Conservation (phyloP, 2,888 invertebrate species). For the Tholera decimalis region DNA sequence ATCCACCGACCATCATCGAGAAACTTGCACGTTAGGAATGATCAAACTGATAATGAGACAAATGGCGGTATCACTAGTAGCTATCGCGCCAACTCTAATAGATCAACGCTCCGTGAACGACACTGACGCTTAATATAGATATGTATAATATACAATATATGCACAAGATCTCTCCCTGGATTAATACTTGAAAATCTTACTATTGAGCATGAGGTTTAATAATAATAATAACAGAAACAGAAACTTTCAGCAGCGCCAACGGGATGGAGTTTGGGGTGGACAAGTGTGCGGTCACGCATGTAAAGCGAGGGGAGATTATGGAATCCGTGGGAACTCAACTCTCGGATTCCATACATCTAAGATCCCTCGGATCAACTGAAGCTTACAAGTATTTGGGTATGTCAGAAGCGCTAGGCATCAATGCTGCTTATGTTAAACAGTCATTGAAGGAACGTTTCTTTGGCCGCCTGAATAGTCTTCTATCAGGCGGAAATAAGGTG, state of each 20-base stretch:
- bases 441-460: no score
- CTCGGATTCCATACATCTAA: not conserved
- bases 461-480: no score
- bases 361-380: no score
- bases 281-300: not conserved
- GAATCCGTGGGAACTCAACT: not conserved
- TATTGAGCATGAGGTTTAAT: no score
- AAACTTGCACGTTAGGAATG: constrained; percentile 52
- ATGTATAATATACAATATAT: not conserved
- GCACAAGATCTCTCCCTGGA: not conserved
- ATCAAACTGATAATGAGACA: constrained; percentile 62
- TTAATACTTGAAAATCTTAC: not conserved
- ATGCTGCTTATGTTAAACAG: no score
- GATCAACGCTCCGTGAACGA: constrained; percentile 55
- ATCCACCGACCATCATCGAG: constrained; percentile 29
- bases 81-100: constrained; percentile 52
- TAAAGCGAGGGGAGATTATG: not conserved
- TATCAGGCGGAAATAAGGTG: no score
- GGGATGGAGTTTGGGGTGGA: not conserved
- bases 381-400: no score
- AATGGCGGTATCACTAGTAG: constrained; percentile 54
- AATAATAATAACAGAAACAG: no score
- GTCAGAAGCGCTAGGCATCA: no score
- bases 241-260: no score
- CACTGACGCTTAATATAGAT: constrained; percentile 1